Conservation (phyloP, 2,113 vertebrate species). For the Platichthys flesus region DNA sequence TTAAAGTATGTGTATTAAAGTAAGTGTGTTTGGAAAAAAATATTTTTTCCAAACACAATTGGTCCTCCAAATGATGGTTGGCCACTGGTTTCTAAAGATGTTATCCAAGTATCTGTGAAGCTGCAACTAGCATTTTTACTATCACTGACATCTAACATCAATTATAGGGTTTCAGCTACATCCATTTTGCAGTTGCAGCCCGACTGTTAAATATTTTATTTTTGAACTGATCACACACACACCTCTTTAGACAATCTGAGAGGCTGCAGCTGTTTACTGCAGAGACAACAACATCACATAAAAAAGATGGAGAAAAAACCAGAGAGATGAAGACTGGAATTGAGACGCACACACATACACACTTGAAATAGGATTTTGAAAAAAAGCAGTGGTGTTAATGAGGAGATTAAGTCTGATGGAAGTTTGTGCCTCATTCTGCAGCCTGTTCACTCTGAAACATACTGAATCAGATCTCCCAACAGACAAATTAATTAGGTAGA, state of each 20-base stretch:
- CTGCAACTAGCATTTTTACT: too few species aligned
- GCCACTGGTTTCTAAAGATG: background rate
- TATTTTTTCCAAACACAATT: background rate
- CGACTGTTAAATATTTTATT: background rate
- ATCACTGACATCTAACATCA: too few species aligned
- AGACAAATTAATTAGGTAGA: constrained; percentile 47
- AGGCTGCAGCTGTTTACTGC: constrained; percentile 47
- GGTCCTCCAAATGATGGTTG: background rate
- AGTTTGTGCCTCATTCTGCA: constrained; percentile 30
- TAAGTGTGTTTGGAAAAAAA: too few species aligned
- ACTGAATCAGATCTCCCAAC: constrained; percentile 45
- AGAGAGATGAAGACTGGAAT: constrained; percentile 35
- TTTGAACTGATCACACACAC: background rate
- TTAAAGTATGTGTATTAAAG: too few species aligned
- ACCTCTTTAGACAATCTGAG: background rate
- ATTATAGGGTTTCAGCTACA: too few species aligned
- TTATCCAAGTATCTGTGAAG: too few species aligned
- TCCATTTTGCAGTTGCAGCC: too few species aligned
- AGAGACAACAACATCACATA: constrained; percentile 30
- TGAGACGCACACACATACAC: constrained; percentile 20
- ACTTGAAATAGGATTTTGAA: constrained; percentile 30
- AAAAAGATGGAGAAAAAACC: constrained; percentile 41
- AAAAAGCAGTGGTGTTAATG: constrained; percentile 53
- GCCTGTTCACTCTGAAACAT: constrained; percentile 32
- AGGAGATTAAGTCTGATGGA: constrained; percentile 53